A percentile compares a stretch with the other conserved stretches of the same genome.
Evolutionary conservation across 2,888 invertebrate species (phyloP).

Genomic region (Eugnorisma glareosa): DNA sequence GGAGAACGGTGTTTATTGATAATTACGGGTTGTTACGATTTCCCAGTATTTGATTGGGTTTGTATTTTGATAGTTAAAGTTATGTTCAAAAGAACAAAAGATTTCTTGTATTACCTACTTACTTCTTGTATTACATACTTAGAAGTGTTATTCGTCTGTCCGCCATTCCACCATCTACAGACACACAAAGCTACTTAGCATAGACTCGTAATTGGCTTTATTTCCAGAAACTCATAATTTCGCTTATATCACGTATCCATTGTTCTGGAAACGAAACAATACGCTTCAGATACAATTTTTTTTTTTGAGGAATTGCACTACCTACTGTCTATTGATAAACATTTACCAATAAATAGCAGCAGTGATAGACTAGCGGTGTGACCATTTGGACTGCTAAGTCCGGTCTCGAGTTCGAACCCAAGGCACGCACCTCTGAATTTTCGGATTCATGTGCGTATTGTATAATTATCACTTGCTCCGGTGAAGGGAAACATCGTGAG

Average conservation of each 20-base stretch:
- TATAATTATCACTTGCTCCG: too few relatives aligned
- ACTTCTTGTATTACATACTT: not conserved
- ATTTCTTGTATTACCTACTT: not conserved
- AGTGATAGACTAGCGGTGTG: too few relatives aligned
- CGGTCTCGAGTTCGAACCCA: too few relatives aligned
- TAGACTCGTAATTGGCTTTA: not conserved
- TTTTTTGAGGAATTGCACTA: not conserved
- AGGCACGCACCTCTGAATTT: too few relatives aligned
- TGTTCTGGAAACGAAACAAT: not conserved
- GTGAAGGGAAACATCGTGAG: too few relatives aligned
- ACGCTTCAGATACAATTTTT: not conserved
- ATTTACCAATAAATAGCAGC: not conserved
- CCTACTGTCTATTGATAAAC: not conserved
- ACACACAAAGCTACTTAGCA: not conserved
- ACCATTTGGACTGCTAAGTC: too few relatives aligned
- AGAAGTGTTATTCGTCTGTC: not conserved
- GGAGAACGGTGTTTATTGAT: conserved; percentile 35
- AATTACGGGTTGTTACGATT: not conserved
- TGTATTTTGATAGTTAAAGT: not conserved
- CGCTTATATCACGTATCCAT: not conserved
- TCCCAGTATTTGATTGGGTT: conserved; percentile 1
- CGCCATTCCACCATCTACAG: not conserved
- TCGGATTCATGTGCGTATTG: too few relatives aligned
- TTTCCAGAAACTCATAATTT: not conserved
- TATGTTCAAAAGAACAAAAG: not conserved